Evolutionary conservation across 2,888 invertebrate genomes (phyloP).

Genomic region (Aphrophora alni): DNA sequence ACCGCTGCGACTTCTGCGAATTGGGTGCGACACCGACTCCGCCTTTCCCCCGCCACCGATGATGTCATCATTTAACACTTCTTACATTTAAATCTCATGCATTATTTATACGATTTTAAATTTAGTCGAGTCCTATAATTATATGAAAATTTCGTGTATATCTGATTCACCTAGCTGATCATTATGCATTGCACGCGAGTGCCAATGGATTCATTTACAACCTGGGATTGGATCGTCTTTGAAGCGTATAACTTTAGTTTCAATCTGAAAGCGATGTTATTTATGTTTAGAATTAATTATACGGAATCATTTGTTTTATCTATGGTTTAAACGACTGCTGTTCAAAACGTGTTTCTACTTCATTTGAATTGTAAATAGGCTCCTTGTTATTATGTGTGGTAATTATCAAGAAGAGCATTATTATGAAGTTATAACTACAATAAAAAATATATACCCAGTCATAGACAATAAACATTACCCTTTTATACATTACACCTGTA

Average conservation of each 20-base stretch:
- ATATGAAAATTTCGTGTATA: background rate
- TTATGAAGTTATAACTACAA: too few species aligned
- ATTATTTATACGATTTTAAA: conserved; percentile 6
- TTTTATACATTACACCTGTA: too few species aligned
- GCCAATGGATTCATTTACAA: background rate
- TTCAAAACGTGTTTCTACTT: background rate
- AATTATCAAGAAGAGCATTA: too few species aligned
- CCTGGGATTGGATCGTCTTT: background rate
- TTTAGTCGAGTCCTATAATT: background rate
- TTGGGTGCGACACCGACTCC: background rate
- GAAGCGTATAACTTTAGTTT: background rate
- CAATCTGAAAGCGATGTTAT: background rate
- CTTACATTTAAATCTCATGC: conserved; percentile 6
- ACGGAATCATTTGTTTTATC: background rate
- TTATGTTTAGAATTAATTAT: background rate
- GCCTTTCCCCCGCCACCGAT: background rate
- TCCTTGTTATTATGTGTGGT: too few species aligned
- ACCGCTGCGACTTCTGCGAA: background rate
- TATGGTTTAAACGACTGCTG: background rate
- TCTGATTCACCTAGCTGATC: background rate
- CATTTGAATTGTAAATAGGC: background rate
- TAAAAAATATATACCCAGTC: too few species aligned
- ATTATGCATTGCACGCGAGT: background rate
- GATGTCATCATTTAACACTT: background rate
- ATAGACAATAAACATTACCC: too few species aligned